These are phyloP conservation scores for Anorthoa munda DNA, from an alignment of 2,888 invertebrate genomes.

Conservation along the genomic window DNA sequence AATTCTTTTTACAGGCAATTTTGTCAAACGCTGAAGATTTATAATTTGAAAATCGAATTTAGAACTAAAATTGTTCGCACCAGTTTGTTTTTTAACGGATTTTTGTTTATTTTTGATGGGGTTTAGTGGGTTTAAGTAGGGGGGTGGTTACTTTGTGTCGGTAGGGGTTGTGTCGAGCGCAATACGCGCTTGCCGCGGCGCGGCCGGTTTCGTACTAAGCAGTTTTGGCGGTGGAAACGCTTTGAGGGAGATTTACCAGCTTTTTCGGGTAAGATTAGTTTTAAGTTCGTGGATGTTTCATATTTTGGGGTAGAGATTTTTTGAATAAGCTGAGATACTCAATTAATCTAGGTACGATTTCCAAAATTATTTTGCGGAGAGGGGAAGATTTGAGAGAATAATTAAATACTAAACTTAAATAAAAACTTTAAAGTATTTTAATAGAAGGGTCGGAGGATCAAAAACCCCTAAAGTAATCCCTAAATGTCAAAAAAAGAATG, in stretches of 20 bases:
- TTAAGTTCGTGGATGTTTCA: constrained; percentile 50
- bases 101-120: constrained; percentile 35
- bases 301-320: not conserved
- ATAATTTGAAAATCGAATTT: constrained; percentile 37
- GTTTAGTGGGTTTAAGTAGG: constrained; percentile 37
- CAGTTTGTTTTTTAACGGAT: constrained; percentile 61
- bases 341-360: not conserved
- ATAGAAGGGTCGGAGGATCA: too few species aligned
- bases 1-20: constrained; percentile 78
- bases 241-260: constrained; percentile 60
- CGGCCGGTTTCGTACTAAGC: constrained; percentile 83
- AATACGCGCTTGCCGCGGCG: constrained; percentile 84
- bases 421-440: not conserved
- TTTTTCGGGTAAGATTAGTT: constrained; percentile 68
- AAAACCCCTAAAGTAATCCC: too few species aligned
- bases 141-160: constrained; percentile 70
- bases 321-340: not conserved
- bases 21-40: constrained; percentile 57
- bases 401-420: not conserved
- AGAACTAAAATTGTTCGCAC: constrained; percentile 38
- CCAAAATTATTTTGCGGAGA: not conserved
- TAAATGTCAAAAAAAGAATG: too few species aligned
- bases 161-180: constrained; percentile 71
- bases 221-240: constrained; percentile 64
- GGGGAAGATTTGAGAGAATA: not conserved